Evolutionary conservation across 1,140 invertebrate genomes (phyloP), one percentile per base, ranked within the genome.

Genomic region (Pantala flavescens): DNA sequence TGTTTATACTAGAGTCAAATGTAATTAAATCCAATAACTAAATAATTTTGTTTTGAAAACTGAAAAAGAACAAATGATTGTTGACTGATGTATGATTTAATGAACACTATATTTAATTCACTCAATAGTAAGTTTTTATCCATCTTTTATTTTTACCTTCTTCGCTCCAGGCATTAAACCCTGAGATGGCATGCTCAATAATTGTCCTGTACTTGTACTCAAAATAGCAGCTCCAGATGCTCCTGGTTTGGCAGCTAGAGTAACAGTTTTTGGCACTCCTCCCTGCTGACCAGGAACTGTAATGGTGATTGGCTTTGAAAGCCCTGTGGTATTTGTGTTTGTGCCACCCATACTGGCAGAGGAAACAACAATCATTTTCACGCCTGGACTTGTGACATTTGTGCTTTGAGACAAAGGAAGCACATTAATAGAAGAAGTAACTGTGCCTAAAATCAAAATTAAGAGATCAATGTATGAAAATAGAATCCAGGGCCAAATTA

Each of bases 281-380:
- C 77, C 79, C 74, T 77, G 77, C 76, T 86, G 84, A 23, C 88
- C 84, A 7, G 90, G 88, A 49, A 91, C 86, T 0, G 89, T 89
- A 71, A 91, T 87, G 1, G 89, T 91, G 70, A 91, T 89, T 0
- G 90, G 90, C 79, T 90, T 89, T 71, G 71, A 23, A 71, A 36
- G 28, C 23, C 23, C 28, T 23, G 23, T 36, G 23, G 14, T 71
- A 23, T 24, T 71, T 71, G 23, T 23, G 9, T 71, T 23, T 36
- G 71, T 71, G 43, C 78, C 77, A 10, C 75, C 76, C 12, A 70
- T 73, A 28, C 63, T 76, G 28, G 75, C 83, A 23, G 84, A 85
- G 19, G 86, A 87, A 7, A 88, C 88, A 7, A 90, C 87, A 21
- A 90, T 86, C 88, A 90, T 89, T 77, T 90, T 90, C 0, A 90